phyloP scores from a whole-genome alignment of 2,888 invertebrate species.

The Ochropleura leucogaster region DNA sequence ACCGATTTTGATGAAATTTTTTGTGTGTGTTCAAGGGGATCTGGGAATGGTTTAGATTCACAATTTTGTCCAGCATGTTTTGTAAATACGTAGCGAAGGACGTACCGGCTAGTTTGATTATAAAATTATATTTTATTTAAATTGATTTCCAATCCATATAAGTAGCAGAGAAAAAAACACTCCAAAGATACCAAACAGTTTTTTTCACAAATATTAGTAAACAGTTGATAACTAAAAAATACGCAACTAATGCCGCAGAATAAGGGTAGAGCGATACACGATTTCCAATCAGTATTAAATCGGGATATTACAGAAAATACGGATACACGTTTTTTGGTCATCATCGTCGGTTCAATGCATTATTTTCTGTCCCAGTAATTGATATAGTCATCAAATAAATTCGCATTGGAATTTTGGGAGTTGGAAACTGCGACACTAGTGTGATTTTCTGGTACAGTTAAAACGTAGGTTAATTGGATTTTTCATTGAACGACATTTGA shows the following conservation, averaged over 20 bases:
- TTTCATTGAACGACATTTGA: background rate
- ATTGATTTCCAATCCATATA: background rate
- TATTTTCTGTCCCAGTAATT: conserved; percentile 56
- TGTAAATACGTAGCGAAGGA: too few relatives aligned
- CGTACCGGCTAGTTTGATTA: too few relatives aligned
- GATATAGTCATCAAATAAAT: conserved; percentile 57
- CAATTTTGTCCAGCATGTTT: too few relatives aligned
- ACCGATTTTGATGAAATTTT: too few relatives aligned
- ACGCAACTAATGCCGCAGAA: background rate
- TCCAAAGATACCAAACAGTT: rapidly evolving
- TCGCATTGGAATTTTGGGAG: conserved; percentile 39
- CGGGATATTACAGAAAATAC: conserved; percentile 45
- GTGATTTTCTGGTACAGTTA: conserved; percentile 12
- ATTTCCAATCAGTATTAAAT: conserved; percentile 58
- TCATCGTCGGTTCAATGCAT: conserved; percentile 32
- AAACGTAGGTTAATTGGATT: conserved; percentile 16
- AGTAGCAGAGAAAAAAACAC: background rate
- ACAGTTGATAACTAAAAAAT: conserved; percentile 3
- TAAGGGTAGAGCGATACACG: conserved; percentile 1
- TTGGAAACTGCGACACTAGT: conserved; percentile 2
- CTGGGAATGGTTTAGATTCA: too few relatives aligned
- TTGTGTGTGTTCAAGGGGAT: too few relatives aligned
- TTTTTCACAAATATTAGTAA: conserved; percentile 20
- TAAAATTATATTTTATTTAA: too few relatives aligned
- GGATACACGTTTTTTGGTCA: conserved; percentile 42